Percentiles rank a stretch among this genome's conserved stretches.
phyloP scores from a whole-genome alignment of 2,113 vertebrate genomes.

The Neotoma lepida region DNA sequence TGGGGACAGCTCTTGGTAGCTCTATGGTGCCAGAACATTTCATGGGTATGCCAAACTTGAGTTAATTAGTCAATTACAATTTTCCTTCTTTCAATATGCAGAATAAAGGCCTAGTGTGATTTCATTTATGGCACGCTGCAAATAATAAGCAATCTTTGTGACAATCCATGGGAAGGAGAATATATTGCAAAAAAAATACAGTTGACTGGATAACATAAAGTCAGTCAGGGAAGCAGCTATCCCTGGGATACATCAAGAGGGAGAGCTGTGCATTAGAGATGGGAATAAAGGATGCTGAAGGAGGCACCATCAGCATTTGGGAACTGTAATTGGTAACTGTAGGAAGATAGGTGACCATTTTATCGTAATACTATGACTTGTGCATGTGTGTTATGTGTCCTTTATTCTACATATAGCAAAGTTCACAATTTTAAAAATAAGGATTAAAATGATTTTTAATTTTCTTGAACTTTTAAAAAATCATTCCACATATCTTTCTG shows the following conservation, averaged over 20 bases:
- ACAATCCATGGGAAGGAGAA: neutral
- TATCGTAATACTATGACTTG: neutral
- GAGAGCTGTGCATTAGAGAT: fast-evolving
- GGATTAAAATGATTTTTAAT: neutral
- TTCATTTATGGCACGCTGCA: neutral
- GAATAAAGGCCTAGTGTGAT: neutral
- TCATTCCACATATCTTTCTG: neutral
- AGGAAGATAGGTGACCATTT: neutral
- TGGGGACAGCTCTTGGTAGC: neutral
- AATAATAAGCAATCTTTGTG: neutral
- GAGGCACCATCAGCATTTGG: neutral
- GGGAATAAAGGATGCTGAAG: too few species aligned
- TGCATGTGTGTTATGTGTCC: neutral
- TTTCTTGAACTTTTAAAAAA: neutral
- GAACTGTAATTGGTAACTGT: neutral
- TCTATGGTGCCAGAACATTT: neutral
- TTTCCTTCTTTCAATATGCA: neutral
- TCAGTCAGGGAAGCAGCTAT: neutral
- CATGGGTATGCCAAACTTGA: conserved; percentile 17
- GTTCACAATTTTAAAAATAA: neutral
- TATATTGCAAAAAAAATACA: neutral
- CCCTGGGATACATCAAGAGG: neutral
- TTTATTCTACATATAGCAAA: neutral
- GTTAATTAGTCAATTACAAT: neutral
- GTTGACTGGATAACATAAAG: neutral